Percentiles rank a stretch among this genome's conserved stretches.
phyloP scores from a whole-genome alignment of 2,797 vertebrate genomes.

The Enteromius radiatus region DNA sequence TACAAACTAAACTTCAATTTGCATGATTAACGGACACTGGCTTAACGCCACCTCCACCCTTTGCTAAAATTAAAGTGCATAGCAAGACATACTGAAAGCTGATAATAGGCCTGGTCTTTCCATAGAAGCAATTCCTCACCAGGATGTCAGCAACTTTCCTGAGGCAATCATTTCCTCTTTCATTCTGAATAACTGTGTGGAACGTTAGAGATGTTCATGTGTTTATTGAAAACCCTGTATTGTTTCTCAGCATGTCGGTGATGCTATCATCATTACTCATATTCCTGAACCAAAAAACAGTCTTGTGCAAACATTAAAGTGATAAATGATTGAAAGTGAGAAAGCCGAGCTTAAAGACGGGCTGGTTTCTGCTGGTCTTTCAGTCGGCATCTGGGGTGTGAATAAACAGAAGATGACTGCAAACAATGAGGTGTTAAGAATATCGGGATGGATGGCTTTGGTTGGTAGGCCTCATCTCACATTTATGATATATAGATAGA shows the following conservation, averaged over 20 bases:
- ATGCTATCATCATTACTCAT: slow-evolving; percentile 28
- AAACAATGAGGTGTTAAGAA: slow-evolving; percentile 1
- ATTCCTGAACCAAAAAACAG: slow-evolving; percentile 9
- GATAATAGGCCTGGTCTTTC: background rate
- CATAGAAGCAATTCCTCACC: background rate
- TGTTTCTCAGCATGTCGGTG: slow-evolving; percentile 32
- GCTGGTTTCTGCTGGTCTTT: background rate
- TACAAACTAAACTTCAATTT: background rate
- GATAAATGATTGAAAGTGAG: slow-evolving; percentile 26
- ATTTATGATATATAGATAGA: background rate
- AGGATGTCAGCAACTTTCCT: slow-evolving; percentile 5
- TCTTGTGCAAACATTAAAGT: slow-evolving; percentile 13
- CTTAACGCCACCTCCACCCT: background rate
- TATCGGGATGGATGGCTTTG: background rate
- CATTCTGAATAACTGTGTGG: slow-evolving; percentile 22
- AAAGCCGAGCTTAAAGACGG: background rate
- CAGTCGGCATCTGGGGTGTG: background rate
- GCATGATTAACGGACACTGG: background rate
- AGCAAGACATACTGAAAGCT: background rate
- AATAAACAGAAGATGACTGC: slow-evolving; percentile 37
- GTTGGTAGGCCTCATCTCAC: background rate
- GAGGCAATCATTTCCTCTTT: slow-evolving; percentile 21
- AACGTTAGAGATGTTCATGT: slow-evolving; percentile 17
- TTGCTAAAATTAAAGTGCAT: background rate
- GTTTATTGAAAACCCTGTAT: slow-evolving; percentile 37